These are phyloP conservation scores for Ecdyonurus torrentis DNA, from an alignment of 2,888 invertebrate species.

Conservation along the genomic window DNA sequence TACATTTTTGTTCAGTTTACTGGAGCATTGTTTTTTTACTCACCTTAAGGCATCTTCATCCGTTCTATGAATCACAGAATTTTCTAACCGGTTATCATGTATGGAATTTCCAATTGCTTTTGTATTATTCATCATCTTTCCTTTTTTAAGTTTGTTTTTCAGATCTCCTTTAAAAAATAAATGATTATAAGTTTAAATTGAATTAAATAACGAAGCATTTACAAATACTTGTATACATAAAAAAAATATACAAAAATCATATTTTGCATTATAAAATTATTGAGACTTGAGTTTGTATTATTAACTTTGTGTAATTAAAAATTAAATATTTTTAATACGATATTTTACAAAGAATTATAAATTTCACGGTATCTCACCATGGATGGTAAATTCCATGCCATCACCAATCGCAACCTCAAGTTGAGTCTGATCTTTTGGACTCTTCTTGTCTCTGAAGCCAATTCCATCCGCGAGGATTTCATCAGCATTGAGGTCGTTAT, in stretches of 20 bases:
- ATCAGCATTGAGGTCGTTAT: slow-evolving; percentile 26
- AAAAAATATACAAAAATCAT: too few species aligned
- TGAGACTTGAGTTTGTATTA: too few species aligned
- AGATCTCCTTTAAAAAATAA: slow-evolving; percentile 43
- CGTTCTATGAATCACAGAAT: slow-evolving; percentile 46
- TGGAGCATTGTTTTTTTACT: too few species aligned
- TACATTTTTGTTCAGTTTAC: too few species aligned
- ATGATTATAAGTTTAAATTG: not conserved
- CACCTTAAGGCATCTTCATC: slow-evolving; percentile 34
- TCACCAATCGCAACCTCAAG: slow-evolving; percentile 83
- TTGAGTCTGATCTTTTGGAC: slow-evolving; percentile 54
- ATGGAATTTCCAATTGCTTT: slow-evolving; percentile 63
- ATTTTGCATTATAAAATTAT: too few species aligned
- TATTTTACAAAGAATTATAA: not conserved
- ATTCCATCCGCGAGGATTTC: slow-evolving; percentile 69
- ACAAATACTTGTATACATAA: too few species aligned
- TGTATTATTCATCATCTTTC: slow-evolving; percentile 65
- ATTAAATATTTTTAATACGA: too few species aligned
- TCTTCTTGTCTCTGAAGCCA: slow-evolving; percentile 67
- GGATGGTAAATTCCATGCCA: slow-evolving; percentile 87
- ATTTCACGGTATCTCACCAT: slow-evolving; percentile 36
- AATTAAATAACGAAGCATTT: too few species aligned
- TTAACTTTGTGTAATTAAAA: too few species aligned
- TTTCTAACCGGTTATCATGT: slow-evolving; percentile 56
- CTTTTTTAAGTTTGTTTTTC: slow-evolving; percentile 64